Evolutionary conservation across 2,888 invertebrate species (phyloP).

Genomic region (Lithophane semibrunnea): DNA sequence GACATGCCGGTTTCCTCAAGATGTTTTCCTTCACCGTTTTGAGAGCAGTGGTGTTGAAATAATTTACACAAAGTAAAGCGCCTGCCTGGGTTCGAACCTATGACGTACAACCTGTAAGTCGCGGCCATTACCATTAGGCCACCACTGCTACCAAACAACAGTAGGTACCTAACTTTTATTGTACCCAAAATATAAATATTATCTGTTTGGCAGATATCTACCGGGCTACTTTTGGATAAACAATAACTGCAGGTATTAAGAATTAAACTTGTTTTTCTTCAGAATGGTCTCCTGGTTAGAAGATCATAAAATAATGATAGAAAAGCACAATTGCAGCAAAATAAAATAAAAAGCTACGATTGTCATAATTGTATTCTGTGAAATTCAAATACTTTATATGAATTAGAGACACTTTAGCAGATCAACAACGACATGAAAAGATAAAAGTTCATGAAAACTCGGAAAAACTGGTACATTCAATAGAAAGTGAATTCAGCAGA

Average conservation of each 20-base stretch:
- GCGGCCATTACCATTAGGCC: too few relatives aligned
- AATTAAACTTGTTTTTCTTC: background rate
- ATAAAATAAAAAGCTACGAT: background rate
- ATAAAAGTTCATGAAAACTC: too few relatives aligned
- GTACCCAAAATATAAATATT: background rate
- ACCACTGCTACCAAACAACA: too few relatives aligned
- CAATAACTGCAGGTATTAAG: background rate
- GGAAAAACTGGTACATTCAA: too few relatives aligned
- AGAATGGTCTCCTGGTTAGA: background rate
- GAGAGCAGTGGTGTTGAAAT: too few relatives aligned
- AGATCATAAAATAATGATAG: background rate
- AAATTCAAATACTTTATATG: background rate
- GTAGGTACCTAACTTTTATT: background rate
- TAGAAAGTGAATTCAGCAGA: constrained; percentile 2
- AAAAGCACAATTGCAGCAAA: background rate
- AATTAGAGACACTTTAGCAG: constrained; percentile 1
- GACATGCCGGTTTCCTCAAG: too few relatives aligned
- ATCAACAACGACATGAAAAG: background rate
- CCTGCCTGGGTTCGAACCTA: too few relatives aligned
- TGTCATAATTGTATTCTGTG: background rate
- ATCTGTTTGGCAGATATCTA: background rate
- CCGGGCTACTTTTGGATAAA: background rate
- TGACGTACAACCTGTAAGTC: too few relatives aligned
- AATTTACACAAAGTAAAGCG: too few relatives aligned
- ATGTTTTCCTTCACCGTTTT: too few relatives aligned